Conservation (phyloP, 2,113 vertebrate genomes). For the Pygoscelis antarcticus region DNA sequence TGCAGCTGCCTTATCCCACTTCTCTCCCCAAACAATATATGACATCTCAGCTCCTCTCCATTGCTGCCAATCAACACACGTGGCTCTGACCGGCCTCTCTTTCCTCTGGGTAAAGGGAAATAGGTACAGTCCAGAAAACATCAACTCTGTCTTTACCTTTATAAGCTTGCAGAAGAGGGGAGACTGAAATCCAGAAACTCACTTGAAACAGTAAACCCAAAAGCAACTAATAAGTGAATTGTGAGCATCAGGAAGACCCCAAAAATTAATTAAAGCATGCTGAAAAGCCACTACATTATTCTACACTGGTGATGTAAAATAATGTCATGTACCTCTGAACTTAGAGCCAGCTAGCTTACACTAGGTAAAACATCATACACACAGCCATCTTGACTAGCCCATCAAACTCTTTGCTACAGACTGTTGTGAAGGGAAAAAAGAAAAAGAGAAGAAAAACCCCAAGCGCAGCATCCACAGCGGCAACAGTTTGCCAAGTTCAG, state of each 20-base stretch:
- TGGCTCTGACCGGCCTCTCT: background rate
- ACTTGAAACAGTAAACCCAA: background rate
- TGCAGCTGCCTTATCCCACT: background rate
- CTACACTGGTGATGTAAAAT: background rate
- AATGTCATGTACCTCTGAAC: background rate
- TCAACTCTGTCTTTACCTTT: background rate
- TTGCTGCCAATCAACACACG: rapidly evolving
- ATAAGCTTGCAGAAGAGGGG: background rate
- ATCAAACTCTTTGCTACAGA: background rate
- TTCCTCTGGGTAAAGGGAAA: background rate
- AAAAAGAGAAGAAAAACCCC: background rate
- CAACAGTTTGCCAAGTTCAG: background rate
- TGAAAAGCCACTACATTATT: background rate
- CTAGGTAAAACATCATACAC: background rate
- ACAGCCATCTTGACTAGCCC: background rate
- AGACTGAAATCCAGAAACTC: background rate
- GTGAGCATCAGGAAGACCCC: background rate
- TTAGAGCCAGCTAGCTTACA: background rate
- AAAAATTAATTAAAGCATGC: background rate
- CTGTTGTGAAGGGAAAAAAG: background rate
- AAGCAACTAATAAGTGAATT: background rate
- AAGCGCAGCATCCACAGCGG: background rate
- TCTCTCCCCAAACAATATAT: background rate
- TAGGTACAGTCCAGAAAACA: background rate
- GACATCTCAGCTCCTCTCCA: background rate